Conservation (phyloP, 2,888 invertebrate genomes). For the Drosophila subquinaria region DNA sequence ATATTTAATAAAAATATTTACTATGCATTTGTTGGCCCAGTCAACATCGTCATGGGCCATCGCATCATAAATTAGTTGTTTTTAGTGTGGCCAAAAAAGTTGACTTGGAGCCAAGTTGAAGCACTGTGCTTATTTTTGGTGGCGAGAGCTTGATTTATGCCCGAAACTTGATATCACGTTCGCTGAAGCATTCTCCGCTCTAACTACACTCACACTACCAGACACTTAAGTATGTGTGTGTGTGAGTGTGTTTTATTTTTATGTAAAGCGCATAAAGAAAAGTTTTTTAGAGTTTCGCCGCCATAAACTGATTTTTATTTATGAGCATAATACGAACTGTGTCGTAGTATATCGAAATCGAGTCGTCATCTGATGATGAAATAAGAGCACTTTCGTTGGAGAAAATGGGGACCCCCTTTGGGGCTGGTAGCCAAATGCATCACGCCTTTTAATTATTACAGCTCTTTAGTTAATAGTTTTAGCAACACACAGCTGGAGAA, state of each 20-base stretch:
- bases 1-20: conserved; percentile 82
- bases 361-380: conserved; percentile 75
- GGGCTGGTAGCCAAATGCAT: conserved; percentile 57
- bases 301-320: conserved; percentile 82
- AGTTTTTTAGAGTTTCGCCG: conserved; percentile 76
- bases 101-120: conserved; percentile 51
- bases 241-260: conserved; percentile 58
- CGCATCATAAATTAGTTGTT: conserved; percentile 76
- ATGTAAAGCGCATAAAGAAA: conserved; percentile 80
- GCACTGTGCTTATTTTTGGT: conserved; percentile 35
- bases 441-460: conserved; percentile 79
- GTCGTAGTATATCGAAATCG: conserved; percentile 67
- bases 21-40: conserved; percentile 64
- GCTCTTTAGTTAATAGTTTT: conserved; percentile 80
- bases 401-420: conserved; percentile 26
- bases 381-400: conserved; percentile 65
- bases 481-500: conserved; percentile 74
- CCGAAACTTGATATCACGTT: conserved; percentile 79
- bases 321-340: conserved; percentile 53
- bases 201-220: conserved; percentile 9
- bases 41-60: conserved; percentile 54
- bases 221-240: too few relatives aligned
- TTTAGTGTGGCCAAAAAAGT: conserved; percentile 71
- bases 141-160: conserved; percentile 79
- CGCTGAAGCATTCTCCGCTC: conserved; percentile 63